Conservation (phyloP, 2,113 vertebrate genomes). For the Blennius ocellaris region DNA sequence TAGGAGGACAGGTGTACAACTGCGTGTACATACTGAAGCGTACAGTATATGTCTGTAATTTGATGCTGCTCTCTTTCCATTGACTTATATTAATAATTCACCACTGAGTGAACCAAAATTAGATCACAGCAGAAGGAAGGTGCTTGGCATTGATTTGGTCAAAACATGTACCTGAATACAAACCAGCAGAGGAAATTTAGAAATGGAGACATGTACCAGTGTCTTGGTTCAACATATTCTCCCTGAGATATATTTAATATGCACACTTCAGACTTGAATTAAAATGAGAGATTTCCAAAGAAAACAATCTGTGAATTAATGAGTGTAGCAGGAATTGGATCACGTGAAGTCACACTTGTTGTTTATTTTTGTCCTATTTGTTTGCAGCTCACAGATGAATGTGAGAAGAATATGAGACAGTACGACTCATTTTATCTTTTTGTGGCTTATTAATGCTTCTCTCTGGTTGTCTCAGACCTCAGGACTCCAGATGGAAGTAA, state of each 20-base stretch:
- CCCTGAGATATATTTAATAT: not conserved
- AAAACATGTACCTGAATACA: conserved; percentile 23
- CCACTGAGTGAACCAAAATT: conserved; percentile 17
- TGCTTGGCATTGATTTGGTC: conserved; percentile 32
- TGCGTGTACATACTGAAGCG: not conserved
- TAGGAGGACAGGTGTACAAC: conserved; percentile 41
- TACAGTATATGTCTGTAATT: conserved; percentile 33
- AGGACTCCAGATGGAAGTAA: too few relatives aligned
- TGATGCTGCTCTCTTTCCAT: conserved; percentile 27
- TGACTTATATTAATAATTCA: conserved; percentile 40
- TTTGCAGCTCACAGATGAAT: too few relatives aligned
- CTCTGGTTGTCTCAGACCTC: too few relatives aligned
- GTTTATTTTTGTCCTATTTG: too few relatives aligned
- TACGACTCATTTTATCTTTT: too few relatives aligned
- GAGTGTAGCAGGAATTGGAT: not conserved
- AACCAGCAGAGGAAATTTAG: not conserved
- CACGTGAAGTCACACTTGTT: too few relatives aligned
- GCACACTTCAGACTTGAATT: conserved; percentile 25
- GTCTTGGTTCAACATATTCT: conserved; percentile 9
- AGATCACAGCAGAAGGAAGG: conserved; percentile 38
- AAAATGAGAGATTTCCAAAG: conserved; percentile 16
- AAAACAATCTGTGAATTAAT: conserved; percentile 13
- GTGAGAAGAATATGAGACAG: too few relatives aligned
- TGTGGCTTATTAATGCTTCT: too few relatives aligned
- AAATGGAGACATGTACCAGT: conserved; percentile 14